Evolutionary conservation across 2,113 vertebrate genomes (phyloP).

Genomic region (Gymnorhina tibicen): DNA sequence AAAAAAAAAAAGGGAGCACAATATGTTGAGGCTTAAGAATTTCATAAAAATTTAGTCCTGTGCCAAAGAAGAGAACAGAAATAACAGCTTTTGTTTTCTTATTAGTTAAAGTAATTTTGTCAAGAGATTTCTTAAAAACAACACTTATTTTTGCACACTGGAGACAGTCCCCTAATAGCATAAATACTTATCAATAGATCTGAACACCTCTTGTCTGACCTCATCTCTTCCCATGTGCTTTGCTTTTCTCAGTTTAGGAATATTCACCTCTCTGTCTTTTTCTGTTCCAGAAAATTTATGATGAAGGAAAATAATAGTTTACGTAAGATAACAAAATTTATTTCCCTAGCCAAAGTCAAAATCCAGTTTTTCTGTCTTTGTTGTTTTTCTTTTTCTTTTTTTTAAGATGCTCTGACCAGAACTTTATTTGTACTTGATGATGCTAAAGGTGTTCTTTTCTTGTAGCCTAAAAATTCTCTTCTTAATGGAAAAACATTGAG

Average conservation of each 20-base stretch:
- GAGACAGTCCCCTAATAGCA: not conserved
- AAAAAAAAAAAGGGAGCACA: rapidly evolving
- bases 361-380: rapidly evolving
- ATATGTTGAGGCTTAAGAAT: not conserved
- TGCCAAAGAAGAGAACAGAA: not conserved
- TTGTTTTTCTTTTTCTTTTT: not conserved
- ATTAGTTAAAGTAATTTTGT: not conserved
- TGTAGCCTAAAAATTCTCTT: not conserved
- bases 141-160: not conserved
- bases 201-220: not conserved
- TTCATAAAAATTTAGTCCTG: not conserved
- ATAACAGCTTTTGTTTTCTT: not conserved
- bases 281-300: not conserved
- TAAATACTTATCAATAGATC: not conserved
- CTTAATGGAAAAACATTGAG: not conserved
- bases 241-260: not conserved
- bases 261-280: not conserved
- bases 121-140: not conserved
- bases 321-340: not conserved
- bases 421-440: not conserved
- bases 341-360: not conserved
- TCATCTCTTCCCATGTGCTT: not conserved
- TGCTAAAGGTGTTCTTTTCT: not conserved
- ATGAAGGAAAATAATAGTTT: not conserved
- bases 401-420: not conserved